phyloP scores from a whole-genome alignment of 2,797 vertebrate genomes.

The Hippoglossus hippoglossus region DNA sequence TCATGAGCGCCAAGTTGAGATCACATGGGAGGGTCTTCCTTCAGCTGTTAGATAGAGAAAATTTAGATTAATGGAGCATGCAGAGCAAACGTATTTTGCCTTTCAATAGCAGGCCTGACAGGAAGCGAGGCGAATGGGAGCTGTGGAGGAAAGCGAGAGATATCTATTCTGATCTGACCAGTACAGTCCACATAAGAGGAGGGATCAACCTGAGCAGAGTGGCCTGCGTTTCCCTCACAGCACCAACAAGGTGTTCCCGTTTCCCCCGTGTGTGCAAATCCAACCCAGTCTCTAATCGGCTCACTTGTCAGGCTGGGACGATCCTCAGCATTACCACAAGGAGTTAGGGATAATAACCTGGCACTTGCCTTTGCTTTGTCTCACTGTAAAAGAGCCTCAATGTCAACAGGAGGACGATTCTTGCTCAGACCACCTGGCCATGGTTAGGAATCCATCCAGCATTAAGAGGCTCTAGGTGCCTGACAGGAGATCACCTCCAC shows the following conservation, averaged over 20 bases:
- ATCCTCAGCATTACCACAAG: constrained; percentile 56
- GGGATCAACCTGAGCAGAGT: constrained; percentile 26
- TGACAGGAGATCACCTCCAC: not conserved
- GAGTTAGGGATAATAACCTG: constrained; percentile 62
- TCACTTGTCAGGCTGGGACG: constrained; percentile 67
- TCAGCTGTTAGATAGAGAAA: constrained; percentile 56
- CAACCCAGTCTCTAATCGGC: constrained; percentile 78
- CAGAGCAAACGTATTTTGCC: constrained; percentile 4
- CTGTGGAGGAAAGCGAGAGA: not conserved
- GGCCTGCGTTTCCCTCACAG: constrained; percentile 46
- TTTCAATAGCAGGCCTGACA: constrained; percentile 20
- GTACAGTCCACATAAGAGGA: constrained; percentile 24
- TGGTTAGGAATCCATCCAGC: not conserved
- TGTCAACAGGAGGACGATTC: constrained; percentile 20
- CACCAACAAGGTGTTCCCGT: constrained; percentile 55
- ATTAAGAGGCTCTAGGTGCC: not conserved
- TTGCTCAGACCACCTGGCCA: constrained; percentile 22
- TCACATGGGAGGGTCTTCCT: constrained; percentile 64
- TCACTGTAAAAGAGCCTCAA: constrained; percentile 27
- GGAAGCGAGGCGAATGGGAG: constrained; percentile 1
- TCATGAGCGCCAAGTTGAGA: constrained; percentile 41
- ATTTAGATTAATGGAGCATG: constrained; percentile 42
- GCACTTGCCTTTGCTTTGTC: constrained; percentile 37
- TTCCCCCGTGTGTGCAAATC: constrained; percentile 71
- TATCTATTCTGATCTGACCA: constrained; percentile 33